Percentiles rank a stretch among this genome's conserved stretches.
These are phyloP conservation scores for Euspilapteryx auroguttella DNA, from an alignment of 2,888 invertebrate species.

Conservation along the genomic window DNA sequence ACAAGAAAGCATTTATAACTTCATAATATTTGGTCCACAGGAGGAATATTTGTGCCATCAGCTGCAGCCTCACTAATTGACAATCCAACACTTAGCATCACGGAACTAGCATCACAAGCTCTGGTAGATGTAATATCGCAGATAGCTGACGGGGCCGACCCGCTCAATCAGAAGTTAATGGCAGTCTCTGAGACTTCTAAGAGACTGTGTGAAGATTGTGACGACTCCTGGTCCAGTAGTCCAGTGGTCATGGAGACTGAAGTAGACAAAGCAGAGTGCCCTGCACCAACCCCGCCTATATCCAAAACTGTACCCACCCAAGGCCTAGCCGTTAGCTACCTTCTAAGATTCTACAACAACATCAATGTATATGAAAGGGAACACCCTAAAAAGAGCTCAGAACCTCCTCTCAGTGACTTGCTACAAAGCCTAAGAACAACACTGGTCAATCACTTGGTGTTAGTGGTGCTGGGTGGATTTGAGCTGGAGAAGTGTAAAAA, in stretches of 20 bases:
- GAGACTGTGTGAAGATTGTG: slow-evolving; percentile 46
- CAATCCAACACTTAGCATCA: slow-evolving; percentile 45
- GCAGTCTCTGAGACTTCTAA: slow-evolving; percentile 40
- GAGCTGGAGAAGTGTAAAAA: slow-evolving; percentile 49
- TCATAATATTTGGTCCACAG: slow-evolving; percentile 14
- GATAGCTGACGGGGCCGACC: slow-evolving; percentile 59
- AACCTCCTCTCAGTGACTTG: slow-evolving; percentile 72
- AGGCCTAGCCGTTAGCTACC: slow-evolving; percentile 45
- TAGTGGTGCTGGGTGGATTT: slow-evolving; percentile 58
- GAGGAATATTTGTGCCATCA: slow-evolving; percentile 58
- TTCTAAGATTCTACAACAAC: slow-evolving; percentile 64
- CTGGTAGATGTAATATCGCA: slow-evolving; percentile 67
- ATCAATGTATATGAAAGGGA: slow-evolving; percentile 74
- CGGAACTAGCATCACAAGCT: slow-evolving; percentile 65
- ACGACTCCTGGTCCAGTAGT: slow-evolving; percentile 31
- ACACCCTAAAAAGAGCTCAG: slow-evolving; percentile 74
- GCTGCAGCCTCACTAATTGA: slow-evolving; percentile 58
- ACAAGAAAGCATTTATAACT: background rate
- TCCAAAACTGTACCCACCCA: slow-evolving; percentile 38
- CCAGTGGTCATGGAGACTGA: slow-evolving; percentile 30
- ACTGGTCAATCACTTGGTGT: slow-evolving; percentile 60
- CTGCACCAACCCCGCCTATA: slow-evolving; percentile 42
- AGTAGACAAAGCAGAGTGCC: slow-evolving; percentile 36
- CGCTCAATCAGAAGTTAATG: slow-evolving; percentile 52
- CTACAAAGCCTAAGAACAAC: slow-evolving; percentile 59